These are phyloP conservation scores for Alviniconcha strummeri DNA, from an alignment of 2,888 invertebrate species.

Conservation along the genomic window DNA sequence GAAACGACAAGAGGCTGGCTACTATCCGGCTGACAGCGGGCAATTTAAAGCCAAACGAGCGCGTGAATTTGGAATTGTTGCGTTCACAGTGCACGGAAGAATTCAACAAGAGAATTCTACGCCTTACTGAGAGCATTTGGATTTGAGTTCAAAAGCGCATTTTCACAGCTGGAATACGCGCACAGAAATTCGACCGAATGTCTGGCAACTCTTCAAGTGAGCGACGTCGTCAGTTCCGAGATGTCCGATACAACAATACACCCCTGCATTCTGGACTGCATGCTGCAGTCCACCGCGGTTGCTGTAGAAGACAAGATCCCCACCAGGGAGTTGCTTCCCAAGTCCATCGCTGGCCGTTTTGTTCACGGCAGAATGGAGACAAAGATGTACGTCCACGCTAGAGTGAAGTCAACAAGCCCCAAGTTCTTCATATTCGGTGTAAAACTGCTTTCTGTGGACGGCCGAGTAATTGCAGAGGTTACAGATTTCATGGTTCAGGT, in stretches of 20 bases:
- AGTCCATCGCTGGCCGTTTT: slow-evolving; percentile 28
- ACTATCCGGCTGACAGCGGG: not conserved
- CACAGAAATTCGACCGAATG: slow-evolving; percentile 14
- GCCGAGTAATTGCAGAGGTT: slow-evolving; percentile 1
- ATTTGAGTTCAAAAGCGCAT: slow-evolving; percentile 14
- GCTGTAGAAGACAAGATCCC: not conserved
- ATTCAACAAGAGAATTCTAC: slow-evolving; percentile 1
- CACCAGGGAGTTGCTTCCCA: not conserved
- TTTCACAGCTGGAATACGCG: not conserved
- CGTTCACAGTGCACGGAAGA: not conserved
- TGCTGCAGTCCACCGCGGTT: slow-evolving; percentile 34
- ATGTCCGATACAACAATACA: slow-evolving; percentile 29
- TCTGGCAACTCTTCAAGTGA: slow-evolving; percentile 2
- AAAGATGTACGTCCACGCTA: slow-evolving; percentile 46
- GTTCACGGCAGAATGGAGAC: slow-evolving; percentile 39
- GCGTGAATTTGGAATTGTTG: not conserved
- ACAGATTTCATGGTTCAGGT: not conserved
- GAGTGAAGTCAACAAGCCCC: not conserved
- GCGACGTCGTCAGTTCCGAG: slow-evolving; percentile 26
- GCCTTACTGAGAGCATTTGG: slow-evolving; percentile 2
- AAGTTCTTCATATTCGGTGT: not conserved
- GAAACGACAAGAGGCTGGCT: not conserved
- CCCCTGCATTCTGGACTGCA: slow-evolving; percentile 36
- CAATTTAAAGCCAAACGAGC: not conserved
- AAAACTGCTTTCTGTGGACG: not conserved